phyloP scores from a whole-genome alignment of 2,113 vertebrate species.

The Sardina pilchardus region DNA sequence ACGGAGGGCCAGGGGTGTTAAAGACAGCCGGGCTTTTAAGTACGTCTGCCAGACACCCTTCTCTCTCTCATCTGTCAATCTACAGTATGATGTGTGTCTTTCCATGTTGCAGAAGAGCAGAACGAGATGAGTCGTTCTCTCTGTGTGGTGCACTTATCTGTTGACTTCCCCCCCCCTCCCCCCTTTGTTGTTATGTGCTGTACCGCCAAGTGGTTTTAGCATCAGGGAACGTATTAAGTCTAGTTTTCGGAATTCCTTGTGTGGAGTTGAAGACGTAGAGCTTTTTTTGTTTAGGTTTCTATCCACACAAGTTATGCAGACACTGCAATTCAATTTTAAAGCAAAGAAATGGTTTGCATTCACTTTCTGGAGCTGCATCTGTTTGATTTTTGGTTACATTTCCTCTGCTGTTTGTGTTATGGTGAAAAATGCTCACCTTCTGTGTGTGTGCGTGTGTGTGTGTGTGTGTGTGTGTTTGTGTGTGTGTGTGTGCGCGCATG shows the following conservation, averaged over 20 bases:
- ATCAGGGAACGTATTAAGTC: conserved; percentile 34
- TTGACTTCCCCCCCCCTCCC: background rate
- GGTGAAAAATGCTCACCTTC: background rate
- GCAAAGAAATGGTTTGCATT: background rate
- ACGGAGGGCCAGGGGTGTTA: too few species aligned
- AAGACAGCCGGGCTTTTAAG: background rate
- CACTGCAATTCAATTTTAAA: background rate
- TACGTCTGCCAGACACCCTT: background rate
- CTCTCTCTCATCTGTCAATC: background rate
- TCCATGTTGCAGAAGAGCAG: background rate
- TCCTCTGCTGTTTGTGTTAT: background rate
- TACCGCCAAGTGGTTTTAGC: background rate
- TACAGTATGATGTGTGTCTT: background rate
- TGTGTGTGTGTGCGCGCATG: background rate
- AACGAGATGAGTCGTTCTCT: background rate
- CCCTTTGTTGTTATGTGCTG: background rate
- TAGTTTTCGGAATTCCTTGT: background rate
- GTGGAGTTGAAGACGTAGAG: background rate
- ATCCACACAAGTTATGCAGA: background rate
- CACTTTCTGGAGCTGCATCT: background rate
- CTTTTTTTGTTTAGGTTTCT: background rate
- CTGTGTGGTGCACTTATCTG: background rate
- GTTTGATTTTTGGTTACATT: background rate
- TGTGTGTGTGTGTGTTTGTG: background rate
- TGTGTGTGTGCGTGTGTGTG: background rate